These are phyloP conservation scores for Yasuhikotakia modesta DNA, from an alignment of 2,797 vertebrate genomes.

Conservation along the genomic window DNA sequence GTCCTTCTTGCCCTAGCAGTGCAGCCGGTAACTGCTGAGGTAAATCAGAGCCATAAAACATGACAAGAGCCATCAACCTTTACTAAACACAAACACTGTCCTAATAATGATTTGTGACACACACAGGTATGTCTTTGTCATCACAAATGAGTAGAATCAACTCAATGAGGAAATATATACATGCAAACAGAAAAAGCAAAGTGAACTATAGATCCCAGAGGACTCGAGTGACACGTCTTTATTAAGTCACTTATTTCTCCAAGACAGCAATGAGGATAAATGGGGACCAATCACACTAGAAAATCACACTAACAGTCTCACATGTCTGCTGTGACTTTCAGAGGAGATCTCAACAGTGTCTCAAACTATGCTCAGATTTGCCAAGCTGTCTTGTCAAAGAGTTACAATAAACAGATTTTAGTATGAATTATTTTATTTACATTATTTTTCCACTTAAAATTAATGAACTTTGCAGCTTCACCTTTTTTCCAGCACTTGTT, in stretches of 20 bases:
- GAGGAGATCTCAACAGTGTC: too few species aligned
- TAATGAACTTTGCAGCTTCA: too few species aligned
- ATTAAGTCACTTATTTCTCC: background rate
- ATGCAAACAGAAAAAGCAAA: too few species aligned
- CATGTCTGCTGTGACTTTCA: too few species aligned
- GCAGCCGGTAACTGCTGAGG: slow-evolving; percentile 23
- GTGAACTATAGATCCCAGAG: too few species aligned
- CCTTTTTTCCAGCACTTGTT: too few species aligned
- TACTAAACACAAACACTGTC: slow-evolving; percentile 14
- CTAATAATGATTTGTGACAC: slow-evolving; percentile 12
- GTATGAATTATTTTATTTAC: too few species aligned
- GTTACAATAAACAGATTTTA: too few species aligned
- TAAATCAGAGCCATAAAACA: slow-evolving; percentile 25
- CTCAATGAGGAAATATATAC: background rate
- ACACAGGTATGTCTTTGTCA: background rate
- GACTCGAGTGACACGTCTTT: too few species aligned
- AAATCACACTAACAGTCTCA: background rate
- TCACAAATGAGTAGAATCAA: background rate
- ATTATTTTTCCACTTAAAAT: too few species aligned
- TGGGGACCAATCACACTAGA: background rate
- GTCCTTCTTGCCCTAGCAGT: slow-evolving; percentile 12
- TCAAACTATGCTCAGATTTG: too few species aligned
- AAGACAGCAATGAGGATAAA: background rate
- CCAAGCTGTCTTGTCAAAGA: too few species aligned
- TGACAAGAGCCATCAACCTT: slow-evolving; percentile 28